These are phyloP conservation scores for Cotesia chilonis DNA, from an alignment of 1,140 invertebrate genomes.

Conservation along the genomic window DNA sequence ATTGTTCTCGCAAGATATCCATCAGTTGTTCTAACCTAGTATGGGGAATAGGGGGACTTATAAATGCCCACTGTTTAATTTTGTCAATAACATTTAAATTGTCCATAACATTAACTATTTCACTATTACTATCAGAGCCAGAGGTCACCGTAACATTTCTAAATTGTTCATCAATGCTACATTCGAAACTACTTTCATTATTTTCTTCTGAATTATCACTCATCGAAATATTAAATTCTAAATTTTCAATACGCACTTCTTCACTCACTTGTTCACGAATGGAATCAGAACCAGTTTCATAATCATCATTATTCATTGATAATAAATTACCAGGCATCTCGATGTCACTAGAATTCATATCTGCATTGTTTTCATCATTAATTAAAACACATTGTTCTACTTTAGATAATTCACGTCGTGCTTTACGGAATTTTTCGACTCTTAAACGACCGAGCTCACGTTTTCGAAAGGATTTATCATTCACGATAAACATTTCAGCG, in stretches of 20 bases:
- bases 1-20: conserved; percentile 36
- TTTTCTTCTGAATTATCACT: background rate
- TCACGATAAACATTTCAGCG: background rate
- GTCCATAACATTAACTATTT: background rate
- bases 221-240: background rate
- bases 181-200: background rate
- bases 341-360: background rate
- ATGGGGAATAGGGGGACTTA: conserved; percentile 31
- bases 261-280: background rate
- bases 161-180: background rate
- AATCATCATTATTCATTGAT: background rate
- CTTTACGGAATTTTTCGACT: background rate
- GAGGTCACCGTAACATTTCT: background rate
- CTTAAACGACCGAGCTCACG: conserved; percentile 8
- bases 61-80: conserved; percentile 38
- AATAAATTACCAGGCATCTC: background rate
- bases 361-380: background rate
- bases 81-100: conserved; percentile 33
- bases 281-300: background rate
- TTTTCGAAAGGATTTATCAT: background rate
- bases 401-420: background rate
- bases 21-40: conserved; percentile 39
- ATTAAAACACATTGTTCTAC: background rate
- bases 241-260: background rate
- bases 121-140: background rate